Base-by-base conservation (phyloP, 2,888 invertebrate genomes). In the Volucella bombylans region DNA sequence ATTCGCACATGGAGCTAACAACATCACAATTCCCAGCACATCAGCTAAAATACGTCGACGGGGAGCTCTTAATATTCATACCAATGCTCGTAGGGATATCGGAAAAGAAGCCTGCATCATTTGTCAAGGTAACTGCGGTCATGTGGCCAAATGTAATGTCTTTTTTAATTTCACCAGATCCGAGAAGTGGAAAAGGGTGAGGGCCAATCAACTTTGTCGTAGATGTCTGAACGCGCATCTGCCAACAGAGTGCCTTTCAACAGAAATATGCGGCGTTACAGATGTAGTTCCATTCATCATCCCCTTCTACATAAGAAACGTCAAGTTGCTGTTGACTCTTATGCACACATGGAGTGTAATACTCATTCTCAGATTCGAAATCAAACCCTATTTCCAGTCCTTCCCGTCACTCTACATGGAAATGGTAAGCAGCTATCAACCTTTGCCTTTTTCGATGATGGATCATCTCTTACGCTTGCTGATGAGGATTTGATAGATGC, bases 371-470 rank as follows among this genome's bases (percentile, higher is more conserved):
- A 67, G 14, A 23, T 14, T 8, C 39, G 18, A 52, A 52, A 67
- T 14, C 39, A 50, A 38, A 72, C 69, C 39, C 38, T 77, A 10
- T 81, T 80, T 52, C 65, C 79, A 55, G 72, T 81, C 9, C 15
- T 86, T 12, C 85, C 85, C 10, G 80, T 86, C 9, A 61, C 64
- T 1, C 52, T 76, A 39, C 68, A 85, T 45, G 79, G 68, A 11
- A 79, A 18, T 18, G 18, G 55, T 9, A 76, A 45, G 18, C 31
- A 55, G 47, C 14, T 82, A 45, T 43, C 79, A 61, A 86, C 78
- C 38, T 86, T 62, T 52, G 86, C 78, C 14, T 82, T 87, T 68
- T 52, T 87, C 52, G 69, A 82, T 50, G 82, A 87, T 11, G 86
- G 82, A 3, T 49, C 18, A 18, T 18, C 18, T 18, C 18, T 18